Evolutionary conservation across 2,797 vertebrate species (phyloP).

Genomic region (Discoglossus pictus): DNA sequence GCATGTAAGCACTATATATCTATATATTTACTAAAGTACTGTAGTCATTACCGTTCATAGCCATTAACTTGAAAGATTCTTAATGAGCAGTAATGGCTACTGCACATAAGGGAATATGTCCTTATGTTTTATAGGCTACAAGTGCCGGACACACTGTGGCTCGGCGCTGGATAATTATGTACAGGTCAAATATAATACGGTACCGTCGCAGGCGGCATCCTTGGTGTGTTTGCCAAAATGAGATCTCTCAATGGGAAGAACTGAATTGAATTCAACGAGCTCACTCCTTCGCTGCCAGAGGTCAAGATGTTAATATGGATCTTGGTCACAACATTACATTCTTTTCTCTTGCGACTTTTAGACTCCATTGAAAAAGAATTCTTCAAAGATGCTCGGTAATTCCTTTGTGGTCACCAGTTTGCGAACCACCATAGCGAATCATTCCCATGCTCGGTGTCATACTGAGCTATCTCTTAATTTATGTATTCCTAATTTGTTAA

Average conservation of each 20-base stretch:
- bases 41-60: slow-evolving; percentile 15
- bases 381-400: slow-evolving; percentile 26
- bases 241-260: too few species aligned
- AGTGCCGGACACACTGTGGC: neutral
- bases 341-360: slow-evolving; percentile 21
- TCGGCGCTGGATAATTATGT: slow-evolving; percentile 1
- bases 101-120: neutral
- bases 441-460: slow-evolving; percentile 2
- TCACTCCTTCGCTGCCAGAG: neutral
- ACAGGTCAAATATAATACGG: neutral
- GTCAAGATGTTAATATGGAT: neutral
- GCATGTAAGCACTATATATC: neutral
- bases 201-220: neutral
- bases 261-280: neutral
- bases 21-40: neutral
- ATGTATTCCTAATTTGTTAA: slow-evolving; percentile 9
- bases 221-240: neutral
- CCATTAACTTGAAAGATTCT: slow-evolving; percentile 15
- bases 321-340: neutral
- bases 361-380: slow-evolving; percentile 19
- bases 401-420: slow-evolving; percentile 4
- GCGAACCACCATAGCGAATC: slow-evolving; percentile 28
- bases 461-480: slow-evolving; percentile 1
- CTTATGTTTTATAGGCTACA: neutral
- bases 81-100: slow-evolving; percentile 16